These are phyloP conservation scores for Andrena haemorrhoa DNA, from an alignment of 2,888 invertebrate species.

Conservation along the genomic window DNA sequence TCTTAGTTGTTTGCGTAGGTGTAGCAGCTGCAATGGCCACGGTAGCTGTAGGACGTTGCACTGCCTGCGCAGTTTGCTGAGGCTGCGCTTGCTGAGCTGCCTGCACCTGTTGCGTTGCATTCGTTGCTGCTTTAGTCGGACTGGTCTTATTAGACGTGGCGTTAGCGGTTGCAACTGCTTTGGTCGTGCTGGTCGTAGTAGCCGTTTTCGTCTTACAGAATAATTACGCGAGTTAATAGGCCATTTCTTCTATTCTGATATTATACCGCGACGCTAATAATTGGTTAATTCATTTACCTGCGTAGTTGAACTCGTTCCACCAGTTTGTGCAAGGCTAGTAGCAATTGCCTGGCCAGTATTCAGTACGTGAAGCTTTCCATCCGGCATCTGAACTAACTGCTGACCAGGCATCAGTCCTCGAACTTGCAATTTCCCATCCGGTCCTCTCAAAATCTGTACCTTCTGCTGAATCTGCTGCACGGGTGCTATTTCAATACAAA, in stretches of 20 bases:
- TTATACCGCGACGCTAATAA: neutral
- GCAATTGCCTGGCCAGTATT: slow-evolving; percentile 88
- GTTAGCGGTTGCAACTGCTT: slow-evolving; percentile 42
- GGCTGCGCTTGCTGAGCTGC: slow-evolving; percentile 72
- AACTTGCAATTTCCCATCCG: slow-evolving; percentile 96
- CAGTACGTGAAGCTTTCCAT: slow-evolving; percentile 95
- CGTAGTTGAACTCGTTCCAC: slow-evolving; percentile 58
- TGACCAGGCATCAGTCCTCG: slow-evolving; percentile 96
- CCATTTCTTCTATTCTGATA: slow-evolving; percentile 2
- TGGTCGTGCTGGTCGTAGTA: slow-evolving; percentile 68
- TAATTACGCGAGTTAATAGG: neutral
- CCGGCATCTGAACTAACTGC: slow-evolving; percentile 96
- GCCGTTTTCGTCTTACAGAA: slow-evolving; percentile 72
- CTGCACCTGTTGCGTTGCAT: slow-evolving; percentile 79
- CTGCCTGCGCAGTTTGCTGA: slow-evolving; percentile 64
- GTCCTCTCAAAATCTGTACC: slow-evolving; percentile 95
- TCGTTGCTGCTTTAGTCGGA: slow-evolving; percentile 74
- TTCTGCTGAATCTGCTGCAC: slow-evolving; percentile 88
- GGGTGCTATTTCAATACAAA: slow-evolving; percentile 72
- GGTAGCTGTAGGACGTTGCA: slow-evolving; percentile 74
- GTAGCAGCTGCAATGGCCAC: slow-evolving; percentile 69
- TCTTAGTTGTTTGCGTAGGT: slow-evolving; percentile 75
- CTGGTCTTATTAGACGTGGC: slow-evolving; percentile 57
- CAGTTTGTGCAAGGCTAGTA: slow-evolving; percentile 80
- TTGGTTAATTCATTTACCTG: slow-evolving; percentile 46